Conservation (phyloP, 2,113 vertebrate species). For the Ammospiza caudacuta region DNA sequence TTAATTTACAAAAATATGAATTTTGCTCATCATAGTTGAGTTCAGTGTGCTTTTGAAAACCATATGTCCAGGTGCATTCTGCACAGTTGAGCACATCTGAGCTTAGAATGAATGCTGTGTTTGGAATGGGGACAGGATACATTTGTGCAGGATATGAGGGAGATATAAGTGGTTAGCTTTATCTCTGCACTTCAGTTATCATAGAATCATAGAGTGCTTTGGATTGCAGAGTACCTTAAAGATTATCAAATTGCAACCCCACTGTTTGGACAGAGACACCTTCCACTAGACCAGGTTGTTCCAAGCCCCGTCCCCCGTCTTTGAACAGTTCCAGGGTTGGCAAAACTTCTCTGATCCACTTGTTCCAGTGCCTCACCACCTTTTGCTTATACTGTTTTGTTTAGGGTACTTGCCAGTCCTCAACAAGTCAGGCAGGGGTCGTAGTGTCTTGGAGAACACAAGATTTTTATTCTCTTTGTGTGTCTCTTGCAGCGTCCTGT, state of each 20-base stretch:
- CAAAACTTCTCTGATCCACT: neutral
- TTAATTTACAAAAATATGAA: neutral
- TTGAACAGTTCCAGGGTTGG: neutral
- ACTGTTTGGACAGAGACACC: neutral
- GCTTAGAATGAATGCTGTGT: neutral
- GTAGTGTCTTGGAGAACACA: neutral
- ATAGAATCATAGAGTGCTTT: neutral
- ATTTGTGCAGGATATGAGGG: neutral
- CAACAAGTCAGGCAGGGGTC: neutral
- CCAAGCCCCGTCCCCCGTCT: too few relatives aligned
- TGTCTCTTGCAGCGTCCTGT: conserved; percentile 75
- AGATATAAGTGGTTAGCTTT: neutral
- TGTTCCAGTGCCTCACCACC: neutral
- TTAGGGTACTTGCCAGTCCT: neutral
- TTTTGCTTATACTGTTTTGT: neutral
- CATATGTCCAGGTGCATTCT: neutral
- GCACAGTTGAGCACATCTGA: neutral
- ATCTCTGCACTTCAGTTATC: neutral
- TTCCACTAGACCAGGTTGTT: neutral
- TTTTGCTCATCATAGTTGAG: neutral
- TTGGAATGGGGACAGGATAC: neutral
- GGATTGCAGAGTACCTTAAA: neutral
- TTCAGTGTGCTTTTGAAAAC: neutral
- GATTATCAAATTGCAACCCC: neutral
- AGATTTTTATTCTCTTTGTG: conserved; percentile 61